phyloP scores from a whole-genome alignment of 2,113 vertebrate species.

The Siniperca chuatsi region DNA sequence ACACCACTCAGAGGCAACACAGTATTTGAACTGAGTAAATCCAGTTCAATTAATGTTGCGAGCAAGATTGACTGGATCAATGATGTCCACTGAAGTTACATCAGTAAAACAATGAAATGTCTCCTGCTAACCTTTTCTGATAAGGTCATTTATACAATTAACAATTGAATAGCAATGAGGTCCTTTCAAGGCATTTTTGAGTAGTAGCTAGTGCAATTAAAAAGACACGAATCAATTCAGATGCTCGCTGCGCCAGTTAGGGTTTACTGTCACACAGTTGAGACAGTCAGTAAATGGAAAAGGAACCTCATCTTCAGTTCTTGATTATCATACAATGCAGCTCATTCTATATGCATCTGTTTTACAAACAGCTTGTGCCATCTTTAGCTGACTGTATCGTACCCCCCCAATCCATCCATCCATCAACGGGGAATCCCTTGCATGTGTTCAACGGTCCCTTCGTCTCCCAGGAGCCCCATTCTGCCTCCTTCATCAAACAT shows the following conservation, averaged over 20 bases:
- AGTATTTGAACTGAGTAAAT: background rate
- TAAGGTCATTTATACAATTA: constrained; percentile 54
- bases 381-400: constrained; percentile 6
- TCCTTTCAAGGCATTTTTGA: constrained; percentile 8
- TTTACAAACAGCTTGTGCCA: constrained; percentile 26
- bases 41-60: background rate
- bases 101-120: constrained; percentile 43
- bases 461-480: constrained; percentile 56
- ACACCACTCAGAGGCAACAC: background rate
- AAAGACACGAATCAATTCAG: constrained; percentile 24
- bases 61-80: constrained; percentile 30
- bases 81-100: constrained; percentile 3
- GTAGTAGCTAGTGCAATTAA: constrained; percentile 44
- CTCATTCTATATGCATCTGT: background rate
- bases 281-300: constrained; percentile 11
- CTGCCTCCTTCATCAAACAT: constrained; percentile 72
- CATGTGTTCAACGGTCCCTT: constrained; percentile 35
- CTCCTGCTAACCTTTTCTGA: constrained; percentile 64
- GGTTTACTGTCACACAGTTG: background rate
- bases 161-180: constrained; percentile 29
- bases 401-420: no score
- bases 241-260: background rate
- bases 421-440: constrained; percentile 50
- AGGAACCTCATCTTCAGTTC: background rate
- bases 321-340: constrained; percentile 26